These are phyloP conservation scores for Marcusenius ussheri DNA, from an alignment of 2,113 vertebrate genomes.

Conservation along the genomic window DNA sequence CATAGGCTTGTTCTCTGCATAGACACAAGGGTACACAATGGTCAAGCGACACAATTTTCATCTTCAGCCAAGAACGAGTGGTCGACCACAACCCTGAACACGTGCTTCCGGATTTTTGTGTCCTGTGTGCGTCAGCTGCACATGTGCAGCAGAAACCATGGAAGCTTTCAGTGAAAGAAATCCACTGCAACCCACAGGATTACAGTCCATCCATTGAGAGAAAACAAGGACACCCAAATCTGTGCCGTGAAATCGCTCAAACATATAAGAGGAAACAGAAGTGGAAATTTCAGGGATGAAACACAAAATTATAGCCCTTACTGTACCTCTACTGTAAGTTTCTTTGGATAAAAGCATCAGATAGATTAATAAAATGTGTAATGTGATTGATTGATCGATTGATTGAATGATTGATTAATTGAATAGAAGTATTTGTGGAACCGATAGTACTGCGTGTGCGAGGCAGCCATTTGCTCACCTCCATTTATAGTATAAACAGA, in stretches of 20 bases:
- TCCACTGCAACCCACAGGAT: no score
- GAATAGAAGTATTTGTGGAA: not conserved
- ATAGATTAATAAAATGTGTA: not conserved
- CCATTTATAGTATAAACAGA: not conserved
- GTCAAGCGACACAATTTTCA: no score
- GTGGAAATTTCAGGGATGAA: not conserved
- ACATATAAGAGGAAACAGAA: not conserved
- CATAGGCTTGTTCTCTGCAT: no score
- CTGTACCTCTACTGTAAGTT: not conserved
- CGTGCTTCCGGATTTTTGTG: no score
- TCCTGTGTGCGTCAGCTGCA: no score
- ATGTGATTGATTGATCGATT: not conserved
- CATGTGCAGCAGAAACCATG: no score
- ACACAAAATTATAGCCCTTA: not conserved
- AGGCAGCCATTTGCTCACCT: not conserved
- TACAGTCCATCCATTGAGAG: no score
- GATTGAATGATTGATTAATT: not conserved
- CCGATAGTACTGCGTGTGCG: not conserved
- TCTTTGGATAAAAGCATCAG: not conserved
- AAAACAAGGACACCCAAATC: not conserved
- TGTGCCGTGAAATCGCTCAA: not conserved
- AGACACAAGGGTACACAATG: not conserved
- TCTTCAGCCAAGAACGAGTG: no score
- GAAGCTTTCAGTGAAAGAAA: no score
- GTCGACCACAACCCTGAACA: no score